phyloP scores from a whole-genome alignment of 2,113 vertebrate genomes.

The Austrofundulus limnaeus region DNA sequence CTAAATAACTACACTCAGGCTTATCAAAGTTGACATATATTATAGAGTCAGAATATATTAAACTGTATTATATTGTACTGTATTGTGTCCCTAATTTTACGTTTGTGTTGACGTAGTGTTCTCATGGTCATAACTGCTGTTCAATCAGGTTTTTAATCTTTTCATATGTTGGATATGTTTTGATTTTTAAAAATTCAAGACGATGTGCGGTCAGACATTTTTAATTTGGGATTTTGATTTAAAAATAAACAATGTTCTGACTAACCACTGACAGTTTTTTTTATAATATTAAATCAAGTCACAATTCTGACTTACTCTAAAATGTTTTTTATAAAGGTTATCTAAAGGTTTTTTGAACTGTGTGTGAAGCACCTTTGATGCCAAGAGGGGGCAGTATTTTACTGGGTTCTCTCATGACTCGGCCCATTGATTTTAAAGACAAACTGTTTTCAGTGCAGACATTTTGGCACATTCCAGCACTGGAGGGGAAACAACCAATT shows the following conservation, averaged over 20 bases:
- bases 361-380: not conserved
- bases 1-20: slow-evolving; percentile 43
- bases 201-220: slow-evolving; percentile 39
- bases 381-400: slow-evolving; percentile 69
- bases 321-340: not conserved
- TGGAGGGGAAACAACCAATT: not conserved
- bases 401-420: slow-evolving; percentile 7
- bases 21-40: slow-evolving; percentile 41
- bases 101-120: slow-evolving; percentile 53
- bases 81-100: slow-evolving; percentile 38
- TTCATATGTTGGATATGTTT: slow-evolving; percentile 51
- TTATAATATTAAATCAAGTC: not conserved
- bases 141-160: slow-evolving; percentile 57
- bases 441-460: not conserved
- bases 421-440: slow-evolving; percentile 28
- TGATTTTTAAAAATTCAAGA: slow-evolving; percentile 44
- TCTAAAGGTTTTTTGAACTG: not conserved
- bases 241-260: slow-evolving; percentile 67
- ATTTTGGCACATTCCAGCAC: not conserved
- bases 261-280: slow-evolving; percentile 30
- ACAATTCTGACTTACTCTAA: not conserved
- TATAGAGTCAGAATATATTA: slow-evolving; percentile 45
- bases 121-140: slow-evolving; percentile 72
- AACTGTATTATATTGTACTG: slow-evolving; percentile 49
- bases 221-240: slow-evolving; percentile 58